Base-by-base conservation (phyloP, 2,113 vertebrate species). In the Plectropomus leopardus region DNA sequence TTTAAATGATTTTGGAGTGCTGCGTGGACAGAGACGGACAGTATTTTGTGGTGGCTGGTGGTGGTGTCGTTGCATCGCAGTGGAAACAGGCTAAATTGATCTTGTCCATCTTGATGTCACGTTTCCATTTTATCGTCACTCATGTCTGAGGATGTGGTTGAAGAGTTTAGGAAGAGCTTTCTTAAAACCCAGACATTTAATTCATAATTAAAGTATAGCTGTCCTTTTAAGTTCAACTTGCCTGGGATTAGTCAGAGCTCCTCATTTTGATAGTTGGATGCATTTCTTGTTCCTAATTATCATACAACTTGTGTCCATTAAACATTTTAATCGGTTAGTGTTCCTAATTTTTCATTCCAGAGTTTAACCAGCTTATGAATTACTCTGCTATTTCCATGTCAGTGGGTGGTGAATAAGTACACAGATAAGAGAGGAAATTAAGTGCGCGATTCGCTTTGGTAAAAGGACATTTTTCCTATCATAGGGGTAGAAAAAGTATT, bases 321-420 rank as follows among this genome's bases (percentile, higher is more conserved):
- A 28, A 45, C 30, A 7, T 32, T 54, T 15, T 34, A 48, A 59
- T 55, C 16, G 15, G 51, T 51, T 51, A 0, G 1, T 55, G 55
- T 72, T 64, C 19, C 16, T 28, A 28, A 44, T 77, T 58, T 81
- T 50, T 76, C 5, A 55, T 26, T 8, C 32, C 28, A 44, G 40
- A 69, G 61, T 84, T 66, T 36, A 47, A 44, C 61, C 71, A 74
- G 66, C 45, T 65, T 30, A 72, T 59, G 48, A 78, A 58, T 45
- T 54, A 24, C 36, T 68, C 61, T 3, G 30, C 30, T 42, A 53
- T 82, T 82, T 59, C 68, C 3, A 11, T 45, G 67, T 71, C 72
- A 71, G 64, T 77, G 80, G 50, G 77, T 57, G 80, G 66, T 76
- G 60, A 79, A 30, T 72, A 76, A 82, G 66, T 67, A 58, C n/a